Conservation (phyloP, 2,797 vertebrate species). For the Pangasius sanitwongsei region DNA sequence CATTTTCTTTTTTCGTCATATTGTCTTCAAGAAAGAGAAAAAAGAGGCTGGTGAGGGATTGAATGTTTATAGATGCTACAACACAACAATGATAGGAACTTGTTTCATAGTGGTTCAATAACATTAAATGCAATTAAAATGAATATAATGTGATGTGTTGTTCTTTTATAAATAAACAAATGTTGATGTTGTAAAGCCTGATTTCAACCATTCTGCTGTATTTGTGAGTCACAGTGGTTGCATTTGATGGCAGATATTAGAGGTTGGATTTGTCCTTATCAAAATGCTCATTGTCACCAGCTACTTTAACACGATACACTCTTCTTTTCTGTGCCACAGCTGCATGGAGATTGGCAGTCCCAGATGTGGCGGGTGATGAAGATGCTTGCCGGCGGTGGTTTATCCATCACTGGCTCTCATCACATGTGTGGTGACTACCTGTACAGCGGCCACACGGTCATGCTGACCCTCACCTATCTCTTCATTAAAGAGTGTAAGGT, state of each 20-base stretch:
- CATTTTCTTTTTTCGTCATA: too few relatives aligned
- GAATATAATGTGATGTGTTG: neutral
- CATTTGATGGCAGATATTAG: neutral
- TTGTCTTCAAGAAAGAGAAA: neutral
- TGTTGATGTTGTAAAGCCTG: neutral
- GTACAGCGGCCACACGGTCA: conserved; percentile 89
- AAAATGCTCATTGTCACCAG: neutral
- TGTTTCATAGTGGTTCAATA: neutral
- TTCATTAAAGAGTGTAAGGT: conserved; percentile 89
- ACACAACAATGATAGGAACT: neutral
- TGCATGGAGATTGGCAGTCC: conserved; percentile 85
- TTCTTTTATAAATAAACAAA: neutral
- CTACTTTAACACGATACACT: neutral
- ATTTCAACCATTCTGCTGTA: neutral
- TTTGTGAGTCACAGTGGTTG: neutral
- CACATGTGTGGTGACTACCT: conserved; percentile 89
- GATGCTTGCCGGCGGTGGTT: conserved; percentile 83
- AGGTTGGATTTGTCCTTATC: neutral
- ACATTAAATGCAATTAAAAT: too few relatives aligned
- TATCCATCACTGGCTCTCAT: conserved; percentile 88
- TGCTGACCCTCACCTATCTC: conserved; percentile 85
- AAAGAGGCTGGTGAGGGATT: neutral
- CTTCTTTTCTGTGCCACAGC: conserved; percentile 62
- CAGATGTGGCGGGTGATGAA: conserved; percentile 85
- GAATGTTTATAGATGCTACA: too few relatives aligned